Conservation (phyloP, 2,888 invertebrate species). For the Epicampocera succincta region DNA sequence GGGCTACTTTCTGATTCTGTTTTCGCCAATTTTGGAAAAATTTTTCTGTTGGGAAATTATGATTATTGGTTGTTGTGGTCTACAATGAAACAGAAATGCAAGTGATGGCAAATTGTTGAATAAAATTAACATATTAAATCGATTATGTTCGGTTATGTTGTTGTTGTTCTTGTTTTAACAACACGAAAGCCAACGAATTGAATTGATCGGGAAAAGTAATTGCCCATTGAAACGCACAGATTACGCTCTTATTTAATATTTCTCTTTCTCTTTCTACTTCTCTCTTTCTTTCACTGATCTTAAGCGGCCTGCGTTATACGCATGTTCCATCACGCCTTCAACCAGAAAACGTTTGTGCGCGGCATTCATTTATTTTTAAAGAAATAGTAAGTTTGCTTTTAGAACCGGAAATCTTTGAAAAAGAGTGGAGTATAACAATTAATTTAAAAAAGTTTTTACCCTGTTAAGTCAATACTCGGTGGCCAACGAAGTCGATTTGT, state of each 20-base stretch:
- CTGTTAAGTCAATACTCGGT: slow-evolving; percentile 78
- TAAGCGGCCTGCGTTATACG: slow-evolving; percentile 77
- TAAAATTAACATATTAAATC: no score
- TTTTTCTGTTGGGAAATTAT: no score
- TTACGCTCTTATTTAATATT: neutral
- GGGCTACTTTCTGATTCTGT: no score
- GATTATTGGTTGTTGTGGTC: no score
- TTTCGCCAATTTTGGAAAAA: no score
- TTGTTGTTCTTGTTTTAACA: no score
- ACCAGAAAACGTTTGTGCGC: slow-evolving; percentile 76
- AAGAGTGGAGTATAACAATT: slow-evolving; percentile 76
- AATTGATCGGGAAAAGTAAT: no score
- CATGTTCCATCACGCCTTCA: slow-evolving; percentile 80
- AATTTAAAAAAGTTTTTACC: slow-evolving; percentile 76
- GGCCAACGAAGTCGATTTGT: slow-evolving; percentile 78
- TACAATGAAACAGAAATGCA: no score
- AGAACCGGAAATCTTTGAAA: slow-evolving; percentile 17
- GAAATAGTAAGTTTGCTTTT: slow-evolving; percentile 78
- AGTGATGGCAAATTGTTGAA: no score
- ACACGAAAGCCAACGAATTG: no score
- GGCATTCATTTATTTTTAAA: slow-evolving; percentile 75
- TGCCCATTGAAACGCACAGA: no score
- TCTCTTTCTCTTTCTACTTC: neutral
- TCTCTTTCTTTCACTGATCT: neutral
- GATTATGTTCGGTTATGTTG: no score